A percentile compares a stretch with the other conserved stretches of the same genome.
Evolutionary conservation across 1,140 invertebrate genomes (phyloP).

Genomic region (Tachypleus tridentatus): DNA sequence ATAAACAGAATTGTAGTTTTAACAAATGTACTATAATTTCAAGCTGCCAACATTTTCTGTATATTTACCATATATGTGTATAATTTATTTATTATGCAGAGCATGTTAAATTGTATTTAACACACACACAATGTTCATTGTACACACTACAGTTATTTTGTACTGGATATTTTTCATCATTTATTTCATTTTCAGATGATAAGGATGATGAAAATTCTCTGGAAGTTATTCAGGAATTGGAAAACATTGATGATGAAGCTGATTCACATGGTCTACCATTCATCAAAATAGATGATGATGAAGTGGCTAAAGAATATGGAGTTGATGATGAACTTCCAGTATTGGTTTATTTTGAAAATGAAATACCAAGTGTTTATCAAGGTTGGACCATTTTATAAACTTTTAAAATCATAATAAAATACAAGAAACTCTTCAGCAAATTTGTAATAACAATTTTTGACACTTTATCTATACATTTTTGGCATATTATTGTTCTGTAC

Average conservation of each 20-base stretch:
- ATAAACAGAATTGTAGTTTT: no score
- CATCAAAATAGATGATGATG: slow-evolving; percentile 48
- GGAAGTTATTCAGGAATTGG: slow-evolving; percentile 71
- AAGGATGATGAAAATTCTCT: slow-evolving; percentile 79
- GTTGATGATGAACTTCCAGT: slow-evolving; percentile 70
- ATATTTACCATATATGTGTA: no score
- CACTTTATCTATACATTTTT: no score
- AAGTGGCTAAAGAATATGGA: slow-evolving; percentile 71
- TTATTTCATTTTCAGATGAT: slow-evolving; percentile 52
- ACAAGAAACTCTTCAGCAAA: neutral
- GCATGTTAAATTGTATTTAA: neutral
- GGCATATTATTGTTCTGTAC: no score
- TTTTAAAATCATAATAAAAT: slow-evolving; percentile 1
- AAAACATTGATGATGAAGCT: slow-evolving; percentile 91
- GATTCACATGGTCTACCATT: slow-evolving; percentile 52
- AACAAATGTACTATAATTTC: no score
- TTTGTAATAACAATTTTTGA: neutral
- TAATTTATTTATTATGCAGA: neutral
- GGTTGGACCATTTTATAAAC: slow-evolving; percentile 36
- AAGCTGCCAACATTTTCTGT: no score
- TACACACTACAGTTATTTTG: neutral
- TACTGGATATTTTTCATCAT: slow-evolving; percentile 6
- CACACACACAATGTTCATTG: no score
- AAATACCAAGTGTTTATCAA: slow-evolving; percentile 81
- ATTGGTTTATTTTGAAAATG: slow-evolving; percentile 80